Percentiles rank a stretch among this genome's conserved stretches.
Evolutionary conservation across 2,888 invertebrate species (phyloP).

Genomic region (Hypercompe scribonia): DNA sequence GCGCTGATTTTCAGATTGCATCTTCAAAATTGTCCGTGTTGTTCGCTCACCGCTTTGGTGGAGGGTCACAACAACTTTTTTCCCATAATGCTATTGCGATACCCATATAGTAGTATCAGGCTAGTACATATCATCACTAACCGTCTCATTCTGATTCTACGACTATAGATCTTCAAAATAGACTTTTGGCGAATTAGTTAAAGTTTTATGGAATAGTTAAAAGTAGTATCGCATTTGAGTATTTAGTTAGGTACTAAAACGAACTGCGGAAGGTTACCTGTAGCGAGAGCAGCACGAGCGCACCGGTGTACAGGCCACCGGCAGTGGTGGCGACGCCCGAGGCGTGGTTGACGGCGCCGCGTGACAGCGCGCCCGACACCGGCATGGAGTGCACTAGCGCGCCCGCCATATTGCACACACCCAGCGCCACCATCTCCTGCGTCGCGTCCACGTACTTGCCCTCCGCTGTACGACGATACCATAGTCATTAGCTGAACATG

Average conservation of each 20-base stretch:
- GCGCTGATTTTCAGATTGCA: no score
- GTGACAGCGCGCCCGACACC: slow-evolving; percentile 94
- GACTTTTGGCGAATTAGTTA: background rate
- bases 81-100: no score
- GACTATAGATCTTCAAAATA: no score
- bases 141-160: no score
- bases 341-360: slow-evolving; percentile 97
- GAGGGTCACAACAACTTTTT: no score
- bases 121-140: no score
- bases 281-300: slow-evolving; percentile 77
- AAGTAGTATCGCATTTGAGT: background rate
- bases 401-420: slow-evolving; percentile 94
- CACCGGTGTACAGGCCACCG: slow-evolving; percentile 94
- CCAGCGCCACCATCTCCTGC: slow-evolving; percentile 95
- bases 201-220: no score
- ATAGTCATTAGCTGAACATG: background rate
- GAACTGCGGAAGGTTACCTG: slow-evolving; percentile 65
- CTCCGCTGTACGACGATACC: slow-evolving; percentile 83
- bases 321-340: slow-evolving; percentile 96
- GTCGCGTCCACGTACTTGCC: slow-evolving; percentile 95
- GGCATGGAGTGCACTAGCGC: slow-evolving; percentile 97
- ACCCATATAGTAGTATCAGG: no score
- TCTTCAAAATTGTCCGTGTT: no score
- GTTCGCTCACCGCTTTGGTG: no score
- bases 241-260: no score